Conservation (phyloP, 2,888 invertebrate genomes). For the Plebejus melissa region DNA sequence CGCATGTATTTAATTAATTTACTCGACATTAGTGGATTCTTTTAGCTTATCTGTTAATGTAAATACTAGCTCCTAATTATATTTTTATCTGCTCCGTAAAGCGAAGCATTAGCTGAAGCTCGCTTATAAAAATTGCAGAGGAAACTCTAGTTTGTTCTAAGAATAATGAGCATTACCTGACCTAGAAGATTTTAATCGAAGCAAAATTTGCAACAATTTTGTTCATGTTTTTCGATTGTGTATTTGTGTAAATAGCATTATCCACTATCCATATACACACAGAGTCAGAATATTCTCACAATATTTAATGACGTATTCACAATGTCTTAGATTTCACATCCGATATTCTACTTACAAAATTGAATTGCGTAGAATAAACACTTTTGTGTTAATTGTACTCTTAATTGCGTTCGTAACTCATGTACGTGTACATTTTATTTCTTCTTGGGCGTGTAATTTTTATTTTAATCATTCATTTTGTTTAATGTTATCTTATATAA, state of each 20-base stretch:
- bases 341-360: constrained; percentile 22
- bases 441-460: neutral
- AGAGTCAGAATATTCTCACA: neutral
- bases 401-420: constrained; percentile 14
- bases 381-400: constrained; percentile 8
- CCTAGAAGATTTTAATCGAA: neutral
- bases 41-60: neutral
- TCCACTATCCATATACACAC: neutral
- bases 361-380: neutral
- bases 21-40: neutral
- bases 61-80: neutral
- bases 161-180: neutral
- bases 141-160: neutral
- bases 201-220: neutral
- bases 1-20: constrained; percentile 18
- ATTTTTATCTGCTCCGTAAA: neutral
- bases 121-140: neutral
- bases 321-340: constrained; percentile 22
- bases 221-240: neutral
- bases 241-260: neutral
- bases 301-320: neutral
- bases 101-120: neutral
- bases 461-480: neutral
- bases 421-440: constrained; percentile 2
- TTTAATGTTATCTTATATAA: constrained; percentile 5